Percentiles rank a stretch among this genome's conserved stretches.
Conservation (phyloP, 1,140 invertebrate species). For the Megathymus violae region DNA sequence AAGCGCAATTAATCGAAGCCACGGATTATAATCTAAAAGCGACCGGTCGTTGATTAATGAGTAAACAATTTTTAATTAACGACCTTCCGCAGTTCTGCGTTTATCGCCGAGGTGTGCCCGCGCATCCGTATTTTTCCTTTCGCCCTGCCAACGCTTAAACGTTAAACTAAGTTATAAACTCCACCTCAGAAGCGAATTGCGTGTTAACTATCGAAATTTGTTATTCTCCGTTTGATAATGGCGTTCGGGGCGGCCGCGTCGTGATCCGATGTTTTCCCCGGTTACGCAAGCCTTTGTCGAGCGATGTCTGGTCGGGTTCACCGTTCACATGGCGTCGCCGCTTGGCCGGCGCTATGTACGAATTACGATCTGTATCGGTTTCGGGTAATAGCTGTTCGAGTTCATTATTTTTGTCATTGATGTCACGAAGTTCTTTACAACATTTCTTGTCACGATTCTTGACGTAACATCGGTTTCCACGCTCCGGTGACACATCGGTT, state of each 20-base stretch:
- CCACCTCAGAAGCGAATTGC: constrained; percentile 56
- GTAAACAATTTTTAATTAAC: constrained; percentile 62
- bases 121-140: constrained; percentile 39
- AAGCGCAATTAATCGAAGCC: constrained; percentile 54
- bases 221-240: constrained; percentile 57
- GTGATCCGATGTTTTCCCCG: constrained; percentile 59
- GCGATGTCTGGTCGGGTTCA: constrained; percentile 49
- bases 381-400: constrained; percentile 56
- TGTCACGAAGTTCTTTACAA: constrained; percentile 59
- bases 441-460: constrained; percentile 59
- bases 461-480: constrained; percentile 59
- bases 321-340: constrained; percentile 39
- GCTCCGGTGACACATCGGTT: constrained; percentile 48
- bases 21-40: constrained; percentile 48
- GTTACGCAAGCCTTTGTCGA: constrained; percentile 64
- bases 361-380: constrained; percentile 61
- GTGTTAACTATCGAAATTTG: constrained; percentile 56
- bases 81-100: constrained; percentile 20
- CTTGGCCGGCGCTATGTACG: constrained; percentile 37
- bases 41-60: constrained; percentile 58
- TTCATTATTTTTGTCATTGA: constrained; percentile 66
- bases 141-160: constrained; percentile 35
- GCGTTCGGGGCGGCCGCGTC: constrained; percentile 52
- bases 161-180: constrained; percentile 55
- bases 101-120: constrained; percentile 20